These are phyloP conservation scores for Drosophila rhopaloa DNA, from an alignment of 1,140 invertebrate genomes.

Conservation along the genomic window DNA sequence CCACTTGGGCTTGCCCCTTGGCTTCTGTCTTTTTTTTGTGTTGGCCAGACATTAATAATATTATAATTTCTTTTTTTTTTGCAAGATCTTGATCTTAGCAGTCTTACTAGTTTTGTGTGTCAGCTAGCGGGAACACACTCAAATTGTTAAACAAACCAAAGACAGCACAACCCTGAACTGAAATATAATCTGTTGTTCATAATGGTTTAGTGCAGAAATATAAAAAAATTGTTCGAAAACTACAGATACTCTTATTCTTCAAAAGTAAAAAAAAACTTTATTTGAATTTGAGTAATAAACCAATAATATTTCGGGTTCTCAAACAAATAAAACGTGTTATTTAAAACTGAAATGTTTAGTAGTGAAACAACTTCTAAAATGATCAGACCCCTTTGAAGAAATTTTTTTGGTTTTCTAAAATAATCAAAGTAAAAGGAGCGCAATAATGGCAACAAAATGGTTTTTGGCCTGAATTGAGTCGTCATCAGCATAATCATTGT, in stretches of 20 bases:
- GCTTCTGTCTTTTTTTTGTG: conserved; percentile 12
- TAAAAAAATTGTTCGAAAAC: neutral
- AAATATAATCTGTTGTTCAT: conserved; percentile 40
- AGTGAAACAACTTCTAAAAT: too few relatives aligned
- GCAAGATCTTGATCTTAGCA: conserved; percentile 17
- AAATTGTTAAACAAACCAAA: conserved; percentile 8
- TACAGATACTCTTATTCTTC: neutral
- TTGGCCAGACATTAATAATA: conserved; percentile 4
- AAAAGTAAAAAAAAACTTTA: too few relatives aligned
- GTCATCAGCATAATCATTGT: conserved; percentile 54
- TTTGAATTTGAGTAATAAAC: too few relatives aligned
- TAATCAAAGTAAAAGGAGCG: conserved; percentile 3
- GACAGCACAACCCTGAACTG: conserved; percentile 47
- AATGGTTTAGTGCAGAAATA: too few relatives aligned
- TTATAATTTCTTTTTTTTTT: neutral
- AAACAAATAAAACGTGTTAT: too few relatives aligned
- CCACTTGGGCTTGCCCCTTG: conserved; percentile 5
- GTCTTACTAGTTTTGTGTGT: too few relatives aligned
- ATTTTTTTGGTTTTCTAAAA: neutral
- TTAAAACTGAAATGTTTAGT: too few relatives aligned
- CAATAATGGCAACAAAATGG: conserved; percentile 2
- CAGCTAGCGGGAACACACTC: conserved; percentile 18
- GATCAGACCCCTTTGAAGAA: too few relatives aligned
- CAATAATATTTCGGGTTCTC: too few relatives aligned
- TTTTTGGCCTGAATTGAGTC: conserved; percentile 59